Evolutionary conservation across 2,113 vertebrate genomes (phyloP), one percentile per base, ranked within the genome.

Genomic region (Melanerpes aurifrons): DNA sequence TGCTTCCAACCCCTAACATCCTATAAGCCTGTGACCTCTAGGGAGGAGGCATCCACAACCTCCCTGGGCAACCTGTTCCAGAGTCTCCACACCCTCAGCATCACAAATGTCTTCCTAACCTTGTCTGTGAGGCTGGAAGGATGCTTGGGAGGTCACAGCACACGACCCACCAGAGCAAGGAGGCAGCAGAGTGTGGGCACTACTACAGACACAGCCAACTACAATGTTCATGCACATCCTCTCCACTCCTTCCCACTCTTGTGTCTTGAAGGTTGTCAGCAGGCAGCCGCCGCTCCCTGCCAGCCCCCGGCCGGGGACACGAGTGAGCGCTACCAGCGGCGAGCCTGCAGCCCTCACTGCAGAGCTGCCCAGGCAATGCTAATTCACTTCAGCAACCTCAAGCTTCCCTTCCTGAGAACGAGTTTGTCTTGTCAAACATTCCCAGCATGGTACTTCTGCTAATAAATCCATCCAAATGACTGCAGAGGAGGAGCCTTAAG

Each of bases 391-490:
- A 37, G 26, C 57, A 84, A 43, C 20, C 45, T 40, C 68, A 86
- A 10, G 45, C 40, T 24, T 62, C 40, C 40, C 16, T 25, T 77
- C 40, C 73, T 53, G 21, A 71, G 62, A 90, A 83, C 24, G 37
- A 57, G 48, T 58, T 64, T 64, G 53, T 31, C 86, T 82, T 53
- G n/a, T 70, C 84, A 68, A 78, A 75, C 73, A 75, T 40, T 62
- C 63, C 81, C 0, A 1, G 50, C 1, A 0, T 64, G 70, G 21
- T 26, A 19, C 32, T 86, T 78, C 6, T 10, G 48, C 61, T 63
- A 86, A 95, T 82, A 89, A 87, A 91, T 54, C 83, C 69, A 94
- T 66, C n/a, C 72, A 73, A 86, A 75, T 43, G 90, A 89, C 70
- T 78, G 83, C 84, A n/a, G 86, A 93, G 66, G 7, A 89, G 43